phyloP scores from a whole-genome alignment of 37 sponge, comb jelly and placozoan species.

The Hexactinellida sp. region DNA sequence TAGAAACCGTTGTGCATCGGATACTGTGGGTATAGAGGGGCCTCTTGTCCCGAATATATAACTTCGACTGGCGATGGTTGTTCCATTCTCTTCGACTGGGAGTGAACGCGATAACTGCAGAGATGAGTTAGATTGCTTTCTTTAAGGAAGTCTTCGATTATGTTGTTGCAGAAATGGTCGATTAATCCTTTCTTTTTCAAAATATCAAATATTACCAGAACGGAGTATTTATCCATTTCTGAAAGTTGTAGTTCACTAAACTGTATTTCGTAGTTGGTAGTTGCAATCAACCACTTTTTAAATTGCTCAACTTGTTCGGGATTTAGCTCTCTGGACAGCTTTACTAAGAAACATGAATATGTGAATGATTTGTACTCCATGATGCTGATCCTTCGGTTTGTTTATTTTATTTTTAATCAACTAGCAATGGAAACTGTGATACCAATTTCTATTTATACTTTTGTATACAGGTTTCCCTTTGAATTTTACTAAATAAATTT shows the following conservation, averaged over 20 bases:
- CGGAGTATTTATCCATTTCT: constrained; percentile 10
- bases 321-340: neutral
- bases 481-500: too few species aligned
- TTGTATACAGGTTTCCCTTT: too few species aligned
- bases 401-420: neutral
- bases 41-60: neutral
- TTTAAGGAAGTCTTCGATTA: neutral
- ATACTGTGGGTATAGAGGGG: neutral
- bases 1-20: neutral
- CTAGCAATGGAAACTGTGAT: neutral
- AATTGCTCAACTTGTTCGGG: neutral
- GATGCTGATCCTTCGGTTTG: neutral
- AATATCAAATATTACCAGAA: neutral
- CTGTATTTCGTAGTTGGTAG: neutral
- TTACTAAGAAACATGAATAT: neutral
- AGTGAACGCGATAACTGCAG: neutral
- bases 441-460: neutral
- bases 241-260: neutral
- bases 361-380: neutral
- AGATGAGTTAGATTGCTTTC: neutral
- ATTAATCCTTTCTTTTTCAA: neutral
- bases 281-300: neutral
- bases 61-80: neutral
- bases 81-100: neutral
- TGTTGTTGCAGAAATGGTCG: neutral